Evolutionary conservation across 2,113 vertebrate genomes (phyloP), one percentile per base, ranked within the genome.

Genomic region (Pleuronectes platessa): DNA sequence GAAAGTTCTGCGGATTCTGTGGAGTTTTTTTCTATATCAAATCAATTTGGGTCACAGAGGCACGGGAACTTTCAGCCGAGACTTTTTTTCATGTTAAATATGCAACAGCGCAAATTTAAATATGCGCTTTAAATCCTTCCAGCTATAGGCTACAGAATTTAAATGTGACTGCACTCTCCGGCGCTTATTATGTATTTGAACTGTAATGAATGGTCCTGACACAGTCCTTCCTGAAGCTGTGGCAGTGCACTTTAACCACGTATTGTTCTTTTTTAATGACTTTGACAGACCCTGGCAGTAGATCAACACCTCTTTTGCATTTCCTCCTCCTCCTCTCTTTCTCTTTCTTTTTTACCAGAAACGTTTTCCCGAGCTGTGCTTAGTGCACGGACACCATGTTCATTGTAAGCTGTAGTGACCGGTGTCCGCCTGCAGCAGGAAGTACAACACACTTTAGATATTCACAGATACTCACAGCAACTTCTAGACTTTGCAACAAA

Each of bases 261-360:
- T 74, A 40, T 75, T 27, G n/a, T 59, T 37, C 31, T 31, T 51
- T 54, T 21, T 54, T n/a, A 54, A 54, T 54, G 14, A 61, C 45
- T 80, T 49, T 63, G 59, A 77, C 61, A 73, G 15, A 49, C 24
- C 15, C 31, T n/a, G 20, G 42, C 24, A 23, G 2, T 55, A 61
- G 20, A 56, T 74, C 74, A 83, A 51, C 66, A 76, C n/a, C 55
- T 70, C 51, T 35, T 74, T 70, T 76, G 18, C 35, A 67, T 74
- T 64, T 61, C 67, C 18, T 60, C 24, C 18, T 60, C 24, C 24
- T 9, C 8, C 20, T 27, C 26, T 27, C 37, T 73, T n/a, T 54
- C 17, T n/a, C 10, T 20, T 8, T 4, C 7, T 47, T 15, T 9
- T 17, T 54, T 20, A 21, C 2, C 2, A n/a, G 13, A 54, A 20